These are phyloP conservation scores for Antheraea mylitta DNA, from an alignment of 1,140 invertebrate species.

Conservation along the genomic window DNA sequence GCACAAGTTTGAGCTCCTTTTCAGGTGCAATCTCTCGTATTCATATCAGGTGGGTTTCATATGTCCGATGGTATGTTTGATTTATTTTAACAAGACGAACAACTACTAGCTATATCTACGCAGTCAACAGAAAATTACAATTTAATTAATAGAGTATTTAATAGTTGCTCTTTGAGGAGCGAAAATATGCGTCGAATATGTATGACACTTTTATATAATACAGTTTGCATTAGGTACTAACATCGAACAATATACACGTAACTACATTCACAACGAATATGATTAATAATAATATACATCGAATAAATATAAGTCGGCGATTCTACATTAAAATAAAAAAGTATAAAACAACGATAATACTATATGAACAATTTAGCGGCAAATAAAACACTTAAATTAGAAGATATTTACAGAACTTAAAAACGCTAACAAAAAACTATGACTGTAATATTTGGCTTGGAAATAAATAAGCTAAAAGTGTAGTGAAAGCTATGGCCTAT, in stretches of 20 bases:
- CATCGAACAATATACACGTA: slow-evolving; percentile 28
- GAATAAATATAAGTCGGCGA: slow-evolving; percentile 68
- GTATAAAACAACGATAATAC: slow-evolving; percentile 74
- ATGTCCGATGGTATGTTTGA: slow-evolving; percentile 50
- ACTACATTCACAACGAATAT: slow-evolving; percentile 51
- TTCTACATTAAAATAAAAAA: slow-evolving; percentile 62
- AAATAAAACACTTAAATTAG: slow-evolving; percentile 64
- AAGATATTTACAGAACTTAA: slow-evolving; percentile 74
- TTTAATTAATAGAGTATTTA: slow-evolving; percentile 35
- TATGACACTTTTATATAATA: slow-evolving; percentile 6
- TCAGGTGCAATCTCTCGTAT: slow-evolving; percentile 1
- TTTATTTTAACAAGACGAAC: slow-evolving; percentile 35
- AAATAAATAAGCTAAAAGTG: slow-evolving; percentile 73
- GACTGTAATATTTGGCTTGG: slow-evolving; percentile 78
- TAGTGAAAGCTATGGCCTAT: slow-evolving; percentile 68
- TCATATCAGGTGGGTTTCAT: slow-evolving; percentile 46
- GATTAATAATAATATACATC: slow-evolving; percentile 59
- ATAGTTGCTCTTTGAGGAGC: slow-evolving; percentile 28
- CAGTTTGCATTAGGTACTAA: background rate
- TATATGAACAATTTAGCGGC: slow-evolving; percentile 59
- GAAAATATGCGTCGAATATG: slow-evolving; percentile 54
- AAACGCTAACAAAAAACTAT: slow-evolving; percentile 68
- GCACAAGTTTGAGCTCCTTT: slow-evolving; percentile 7
- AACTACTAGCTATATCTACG: slow-evolving; percentile 44
- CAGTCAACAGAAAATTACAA: slow-evolving; percentile 33